Evolutionary conservation across 2,888 invertebrate species (phyloP), one percentile per base, ranked within the genome.

Genomic region (Xestoiulus laeticollis): DNA sequence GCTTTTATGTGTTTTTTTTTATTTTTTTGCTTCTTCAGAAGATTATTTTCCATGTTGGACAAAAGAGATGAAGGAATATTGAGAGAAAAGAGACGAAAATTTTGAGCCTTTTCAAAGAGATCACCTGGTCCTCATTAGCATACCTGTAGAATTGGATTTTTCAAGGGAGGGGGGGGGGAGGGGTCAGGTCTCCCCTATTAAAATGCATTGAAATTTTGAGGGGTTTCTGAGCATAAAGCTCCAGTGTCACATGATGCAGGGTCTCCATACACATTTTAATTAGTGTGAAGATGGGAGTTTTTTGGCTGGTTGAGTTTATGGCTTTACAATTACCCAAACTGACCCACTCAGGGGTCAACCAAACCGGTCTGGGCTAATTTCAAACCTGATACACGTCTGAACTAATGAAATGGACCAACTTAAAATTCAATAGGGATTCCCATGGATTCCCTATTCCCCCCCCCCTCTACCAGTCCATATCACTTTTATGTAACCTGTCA

Each of bases 1-100:
- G 22, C 84, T 43, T 84, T 19, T 33, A 84, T 84, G 33, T 19
- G 19, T 84, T 43, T 84, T 84, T 82, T 16, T 22, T 82, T 32
- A 16, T 32, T 82, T 82, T 84, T 84, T 22, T 84, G 22, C 32
- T 84, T 43, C 84, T 43, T 43, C 33, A 1, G n/a, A n/a, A n/a
- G 38, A 84, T 84, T 84, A 84, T 84, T 84, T 68, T 84, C 84
- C 84, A 84, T 43, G 26, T n/a, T 10, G 84, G 84, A 84, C 84
- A 84, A 84, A 84, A 84, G 84, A 84, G 43, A n/a, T 33, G 43
- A 84, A 84, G 84, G 84, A 84, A 43, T 68, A 68, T 84, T 84
- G 38, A 84, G 33, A 84, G 84, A 84, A 33, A 43, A 43, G 84
- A 84, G 38, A 84, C 38, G n/a, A 33, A 68, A 82, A 43, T 84